Evolutionary conservation across 2,888 invertebrate genomes (phyloP).

Genomic region (Zygothrica quintamaculata): DNA sequence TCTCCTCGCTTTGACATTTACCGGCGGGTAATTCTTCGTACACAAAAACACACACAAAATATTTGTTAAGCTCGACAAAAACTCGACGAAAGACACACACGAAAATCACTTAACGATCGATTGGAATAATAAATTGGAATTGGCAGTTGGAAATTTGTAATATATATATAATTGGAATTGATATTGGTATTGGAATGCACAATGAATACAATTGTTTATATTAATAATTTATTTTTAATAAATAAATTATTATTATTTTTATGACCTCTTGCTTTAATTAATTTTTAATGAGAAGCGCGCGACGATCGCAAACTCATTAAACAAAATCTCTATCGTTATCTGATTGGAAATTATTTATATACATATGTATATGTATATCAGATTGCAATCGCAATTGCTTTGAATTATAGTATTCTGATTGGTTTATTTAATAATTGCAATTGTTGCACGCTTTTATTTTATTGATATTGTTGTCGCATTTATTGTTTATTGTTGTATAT

Average conservation of each 20-base stretch:
- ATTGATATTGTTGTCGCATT: slow-evolving; percentile 10
- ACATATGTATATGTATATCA: too few relatives aligned
- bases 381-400: slow-evolving; percentile 1
- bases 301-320: slow-evolving; percentile 46
- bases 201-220: slow-evolving; percentile 43
- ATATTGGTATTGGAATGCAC: slow-evolving; percentile 28
- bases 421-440: slow-evolving; percentile 23
- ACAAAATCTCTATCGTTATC: slow-evolving; percentile 22
- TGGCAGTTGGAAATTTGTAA: too few relatives aligned
- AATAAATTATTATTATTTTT: slow-evolving; percentile 43
- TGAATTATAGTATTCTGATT: slow-evolving; percentile 25
- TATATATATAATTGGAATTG: too few relatives aligned
- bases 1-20: slow-evolving; percentile 49
- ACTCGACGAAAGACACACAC: slow-evolving; percentile 19
- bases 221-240: slow-evolving; percentile 52
- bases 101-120: slow-evolving; percentile 12
- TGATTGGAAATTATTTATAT: slow-evolving; percentile 36
- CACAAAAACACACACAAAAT: slow-evolving; percentile 22
- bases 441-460: slow-evolving; percentile 27
- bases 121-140: slow-evolving; percentile 7
- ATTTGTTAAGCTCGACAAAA: slow-evolving; percentile 19
- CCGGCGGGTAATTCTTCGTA: slow-evolving; percentile 50
- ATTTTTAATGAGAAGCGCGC: slow-evolving; percentile 59
- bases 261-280: slow-evolving; percentile 60
- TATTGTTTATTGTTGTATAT: slow-evolving; percentile 17